Evolutionary conservation across 2,797 vertebrate species (phyloP), one percentile per base, ranked within the genome.

Genomic region (Gallinago nigripennis): DNA sequence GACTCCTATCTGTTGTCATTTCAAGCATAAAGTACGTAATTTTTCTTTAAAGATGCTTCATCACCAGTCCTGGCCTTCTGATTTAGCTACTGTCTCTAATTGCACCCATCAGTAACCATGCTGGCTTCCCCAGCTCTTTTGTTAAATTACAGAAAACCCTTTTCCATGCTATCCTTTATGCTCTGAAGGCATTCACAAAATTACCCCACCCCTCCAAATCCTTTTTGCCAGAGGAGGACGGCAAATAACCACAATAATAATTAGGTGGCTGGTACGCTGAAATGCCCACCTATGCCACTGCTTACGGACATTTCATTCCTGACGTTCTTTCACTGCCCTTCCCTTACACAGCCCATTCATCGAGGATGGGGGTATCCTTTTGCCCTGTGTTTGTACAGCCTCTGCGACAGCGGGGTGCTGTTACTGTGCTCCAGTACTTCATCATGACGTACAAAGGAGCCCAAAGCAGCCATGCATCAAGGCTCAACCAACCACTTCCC

Each of bases 341-440:
- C 51, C 51, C 65, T 79, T 30, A 60, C 21, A 25, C 20, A 28
- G 45, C 18, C 16, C 20, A 10, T 28, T 53, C 23, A 9, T 0
- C 6, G 16, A 9, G 16, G 18, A 14, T 19, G 12, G 5, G 13
- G 13, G 5, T 21, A 24, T n/a, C 21, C 27, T 54, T 63, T 31
- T 11, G 4, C 20, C 37, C 58, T 16, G 27, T 27, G 5, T 11
- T 50, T 24, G 25, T 10, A 27, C 19, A n/a, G 56, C 24, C 50
- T 14, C 68, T 33, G n/a, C 1, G 1, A 11, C 58, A 27, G 41
- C 0, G 0, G 7, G 20, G 15, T 2, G 21, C 30, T 9, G 46
- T 31, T 23, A 35, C 18, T 2, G 0, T 4, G 17, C 46, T 31
- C 39, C 1, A 1, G 19, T 2, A 48, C 13, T 23, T 33, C 51